Evolutionary conservation across 2,113 vertebrate species (phyloP).

Genomic region (Paraplagusia blochii): DNA sequence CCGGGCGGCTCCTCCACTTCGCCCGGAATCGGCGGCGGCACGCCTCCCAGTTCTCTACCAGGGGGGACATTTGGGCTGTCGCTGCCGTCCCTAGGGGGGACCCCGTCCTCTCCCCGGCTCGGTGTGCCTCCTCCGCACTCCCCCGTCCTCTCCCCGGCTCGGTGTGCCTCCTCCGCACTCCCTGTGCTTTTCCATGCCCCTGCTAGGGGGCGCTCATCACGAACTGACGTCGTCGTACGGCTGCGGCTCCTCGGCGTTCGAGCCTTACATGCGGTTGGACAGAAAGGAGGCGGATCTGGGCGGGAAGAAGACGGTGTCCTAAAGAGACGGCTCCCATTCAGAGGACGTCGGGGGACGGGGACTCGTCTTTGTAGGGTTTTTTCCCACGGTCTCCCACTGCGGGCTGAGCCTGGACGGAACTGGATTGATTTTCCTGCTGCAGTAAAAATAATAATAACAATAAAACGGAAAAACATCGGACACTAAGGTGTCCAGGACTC

Average conservation of each 20-base stretch:
- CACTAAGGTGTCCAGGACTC: conserved; percentile 30
- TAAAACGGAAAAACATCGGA: conserved; percentile 1
- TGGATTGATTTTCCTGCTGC: conserved; percentile 5
- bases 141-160: conserved; percentile 70
- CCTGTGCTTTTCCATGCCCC: conserved; percentile 79
- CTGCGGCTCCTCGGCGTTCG: conserved; percentile 87
- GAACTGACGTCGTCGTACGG: conserved; percentile 79
- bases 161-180: conserved; percentile 70
- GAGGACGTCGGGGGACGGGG: not conserved
- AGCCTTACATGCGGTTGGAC: conserved; percentile 86
- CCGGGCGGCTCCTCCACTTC: conserved; percentile 79
- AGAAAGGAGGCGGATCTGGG: conserved; percentile 75
- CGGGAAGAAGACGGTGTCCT: conserved; percentile 82
- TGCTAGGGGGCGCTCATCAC: conserved; percentile 78
- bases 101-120: conserved; percentile 69
- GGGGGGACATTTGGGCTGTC: conserved; percentile 76
- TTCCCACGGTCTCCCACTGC: conserved; percentile 16
- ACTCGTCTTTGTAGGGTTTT: not conserved
- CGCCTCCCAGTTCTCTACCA: conserved; percentile 62
- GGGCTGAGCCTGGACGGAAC: too few relatives aligned
- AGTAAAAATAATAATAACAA: conserved; percentile 15
- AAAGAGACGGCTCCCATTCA: conserved; percentile 38
- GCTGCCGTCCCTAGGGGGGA: conserved; percentile 70
- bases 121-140: conserved; percentile 70
- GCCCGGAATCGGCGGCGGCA: conserved; percentile 57